phyloP scores from a whole-genome alignment of 2,888 invertebrate species.

The Dilophus febrilis region DNA sequence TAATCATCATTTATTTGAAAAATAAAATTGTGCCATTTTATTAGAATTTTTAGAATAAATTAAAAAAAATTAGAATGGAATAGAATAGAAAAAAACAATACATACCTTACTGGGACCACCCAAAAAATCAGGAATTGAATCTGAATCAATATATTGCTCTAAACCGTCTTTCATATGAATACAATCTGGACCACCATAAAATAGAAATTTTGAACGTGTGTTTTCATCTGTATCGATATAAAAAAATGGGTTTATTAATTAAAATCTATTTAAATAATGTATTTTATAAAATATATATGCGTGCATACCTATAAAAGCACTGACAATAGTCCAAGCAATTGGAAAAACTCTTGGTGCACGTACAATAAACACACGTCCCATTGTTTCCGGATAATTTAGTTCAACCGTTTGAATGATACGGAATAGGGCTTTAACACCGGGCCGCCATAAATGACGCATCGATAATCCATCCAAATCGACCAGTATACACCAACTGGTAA shows the following conservation, averaged over 20 bases:
- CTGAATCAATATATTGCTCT: constrained; percentile 67
- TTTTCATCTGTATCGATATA: constrained; percentile 53
- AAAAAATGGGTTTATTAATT: no score
- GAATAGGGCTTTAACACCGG: constrained; percentile 60
- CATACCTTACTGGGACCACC: constrained; percentile 76
- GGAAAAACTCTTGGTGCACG: constrained; percentile 88
- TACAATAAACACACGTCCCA: constrained; percentile 79
- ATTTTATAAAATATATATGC: no score
- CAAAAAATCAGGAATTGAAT: constrained; percentile 79
- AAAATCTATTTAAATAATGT: neutral
- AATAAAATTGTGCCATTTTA: no score
- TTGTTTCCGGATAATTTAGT: constrained; percentile 89
- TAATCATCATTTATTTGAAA: no score
- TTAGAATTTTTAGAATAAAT: neutral
- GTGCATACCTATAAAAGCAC: constrained; percentile 67
- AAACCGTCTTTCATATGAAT: constrained; percentile 62
- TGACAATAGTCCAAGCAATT: constrained; percentile 86
- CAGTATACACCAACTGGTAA: constrained; percentile 76
- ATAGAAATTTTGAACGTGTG: constrained; percentile 79
- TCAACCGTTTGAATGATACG: constrained; percentile 71
- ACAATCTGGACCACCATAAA: constrained; percentile 81
- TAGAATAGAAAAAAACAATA: constrained; percentile 8
- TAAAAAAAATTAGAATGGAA: no score
- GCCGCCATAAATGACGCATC: constrained; percentile 90
- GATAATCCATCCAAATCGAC: constrained; percentile 87